Evolutionary conservation across 1,140 invertebrate species (phyloP), one percentile per base, ranked within the genome.

Genomic region (Schlechtendalia chinensis): DNA sequence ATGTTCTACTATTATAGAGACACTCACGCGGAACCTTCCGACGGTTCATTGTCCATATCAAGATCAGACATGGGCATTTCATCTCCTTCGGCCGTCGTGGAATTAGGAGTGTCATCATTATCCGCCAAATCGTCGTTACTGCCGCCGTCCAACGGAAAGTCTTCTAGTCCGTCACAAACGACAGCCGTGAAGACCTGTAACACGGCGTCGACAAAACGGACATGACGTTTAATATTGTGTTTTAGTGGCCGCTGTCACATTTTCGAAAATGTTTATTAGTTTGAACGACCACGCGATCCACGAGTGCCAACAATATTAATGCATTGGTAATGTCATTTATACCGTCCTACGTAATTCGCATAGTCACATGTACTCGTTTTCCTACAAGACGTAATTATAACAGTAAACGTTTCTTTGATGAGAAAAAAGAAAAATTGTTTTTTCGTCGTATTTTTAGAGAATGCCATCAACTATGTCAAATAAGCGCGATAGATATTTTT

Each of bases 141-240:
- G 6, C 17, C 71, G 6, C 17, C 39, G 50, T 81, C 82, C 58
- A 81, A 47, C 24, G 80, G 82, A 54, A 82, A 82, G 58, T 82
- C 82, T 6, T 81, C 80, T 11, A 81, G 24, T 14, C 45, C 58
- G n/a, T 75, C 81, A 29, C 80, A 50, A 0, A 24, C 56, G n/a
- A 10, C 77, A 75, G 82, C 83, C 22, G 45, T n/a, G 27, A 79
- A 50, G 16, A 58, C 22, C 75, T 79, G 39, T 17, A 77, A 75
- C n/a, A n/a, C n/a, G n/a, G n/a, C n/a, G n/a, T n/a, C n/a, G n/a
- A n/a, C 50, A 32, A 72, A 1, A 27, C n/a, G 12, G 17, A 29
- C 24, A 17, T 61, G 27, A 61, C 27, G 27, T 27, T 27, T 27
- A 27, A 61, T 17, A 24, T 61, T 17, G 27, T 61, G 27, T 61